Evolutionary conservation across 2,113 vertebrate species (phyloP).

Genomic region (Cephalopterus ornatus): DNA sequence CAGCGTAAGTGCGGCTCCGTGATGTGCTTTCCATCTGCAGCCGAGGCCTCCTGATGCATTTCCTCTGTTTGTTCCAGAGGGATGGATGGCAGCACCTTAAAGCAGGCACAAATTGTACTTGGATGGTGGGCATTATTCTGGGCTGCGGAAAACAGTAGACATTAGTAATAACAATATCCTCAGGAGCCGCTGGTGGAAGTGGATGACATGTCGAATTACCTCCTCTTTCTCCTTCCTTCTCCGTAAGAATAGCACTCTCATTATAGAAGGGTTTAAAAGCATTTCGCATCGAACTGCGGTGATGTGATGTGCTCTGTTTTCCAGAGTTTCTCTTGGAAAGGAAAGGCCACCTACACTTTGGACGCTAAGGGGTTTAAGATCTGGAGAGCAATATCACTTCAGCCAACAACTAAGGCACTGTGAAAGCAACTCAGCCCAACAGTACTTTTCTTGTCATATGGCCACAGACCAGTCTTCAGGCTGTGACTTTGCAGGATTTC

Average conservation of each 20-base stretch:
- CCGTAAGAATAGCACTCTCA: background rate
- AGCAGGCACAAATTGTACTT: conserved; percentile 45
- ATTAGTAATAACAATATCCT: conserved; percentile 9
- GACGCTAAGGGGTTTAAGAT: background rate
- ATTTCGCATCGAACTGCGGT: background rate
- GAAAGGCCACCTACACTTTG: background rate
- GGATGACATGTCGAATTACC: background rate
- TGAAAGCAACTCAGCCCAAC: background rate
- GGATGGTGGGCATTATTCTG: conserved; percentile 68
- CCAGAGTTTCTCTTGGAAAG: background rate
- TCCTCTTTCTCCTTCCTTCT: background rate
- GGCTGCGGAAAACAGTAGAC: background rate
- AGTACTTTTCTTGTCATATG: background rate
- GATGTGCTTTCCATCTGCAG: conserved; percentile 72
- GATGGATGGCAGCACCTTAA: conserved; percentile 74
- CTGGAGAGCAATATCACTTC: background rate
- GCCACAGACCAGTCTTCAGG: background rate
- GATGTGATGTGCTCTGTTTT: background rate
- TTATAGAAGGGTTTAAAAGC: conserved; percentile 33
- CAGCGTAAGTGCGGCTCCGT: background rate
- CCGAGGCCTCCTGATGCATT: conserved; percentile 72
- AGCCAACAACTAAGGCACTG: background rate
- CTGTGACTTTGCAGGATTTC: background rate
- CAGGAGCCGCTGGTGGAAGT: conserved; percentile 28
- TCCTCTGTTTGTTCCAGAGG: conserved; percentile 80